These are phyloP conservation scores for Chauna torquata DNA, from an alignment of 2,113 vertebrate genomes.

Conservation along the genomic window DNA sequence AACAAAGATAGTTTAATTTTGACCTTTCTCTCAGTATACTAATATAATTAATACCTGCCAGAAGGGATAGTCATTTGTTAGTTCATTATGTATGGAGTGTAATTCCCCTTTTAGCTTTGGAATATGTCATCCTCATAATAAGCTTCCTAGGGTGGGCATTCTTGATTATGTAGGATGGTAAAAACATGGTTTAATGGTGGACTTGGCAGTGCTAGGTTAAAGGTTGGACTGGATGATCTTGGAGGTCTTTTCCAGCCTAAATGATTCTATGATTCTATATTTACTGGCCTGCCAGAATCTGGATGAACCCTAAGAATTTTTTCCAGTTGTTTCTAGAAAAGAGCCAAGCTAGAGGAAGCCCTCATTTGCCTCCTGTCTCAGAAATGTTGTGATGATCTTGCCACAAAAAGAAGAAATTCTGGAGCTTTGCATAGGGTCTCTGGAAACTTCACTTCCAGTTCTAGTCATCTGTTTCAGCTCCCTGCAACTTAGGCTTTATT, in stretches of 20 bases:
- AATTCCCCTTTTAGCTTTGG: background rate
- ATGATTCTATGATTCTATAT: no score
- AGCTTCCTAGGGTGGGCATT: background rate
- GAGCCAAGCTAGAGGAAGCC: background rate
- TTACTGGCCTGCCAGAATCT: background rate
- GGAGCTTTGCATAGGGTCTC: background rate
- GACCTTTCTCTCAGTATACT: background rate
- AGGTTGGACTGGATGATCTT: no score
- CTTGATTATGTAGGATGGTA: background rate
- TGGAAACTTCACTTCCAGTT: background rate
- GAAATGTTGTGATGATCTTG: background rate
- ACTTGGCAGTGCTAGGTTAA: no score
- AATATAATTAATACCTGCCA: background rate
- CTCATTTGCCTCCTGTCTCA: background rate
- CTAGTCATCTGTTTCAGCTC: background rate
- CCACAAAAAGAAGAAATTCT: background rate
- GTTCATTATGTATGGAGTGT: background rate
- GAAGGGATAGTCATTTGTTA: background rate
- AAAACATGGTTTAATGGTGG: no score
- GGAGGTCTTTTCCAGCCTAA: no score
- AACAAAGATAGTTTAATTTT: background rate
- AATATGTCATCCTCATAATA: background rate
- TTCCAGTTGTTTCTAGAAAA: background rate
- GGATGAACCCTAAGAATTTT: background rate
- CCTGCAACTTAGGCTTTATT: background rate